phyloP scores from a whole-genome alignment of 2,797 vertebrate genomes.

The Perdix hodgsoniae region DNA sequence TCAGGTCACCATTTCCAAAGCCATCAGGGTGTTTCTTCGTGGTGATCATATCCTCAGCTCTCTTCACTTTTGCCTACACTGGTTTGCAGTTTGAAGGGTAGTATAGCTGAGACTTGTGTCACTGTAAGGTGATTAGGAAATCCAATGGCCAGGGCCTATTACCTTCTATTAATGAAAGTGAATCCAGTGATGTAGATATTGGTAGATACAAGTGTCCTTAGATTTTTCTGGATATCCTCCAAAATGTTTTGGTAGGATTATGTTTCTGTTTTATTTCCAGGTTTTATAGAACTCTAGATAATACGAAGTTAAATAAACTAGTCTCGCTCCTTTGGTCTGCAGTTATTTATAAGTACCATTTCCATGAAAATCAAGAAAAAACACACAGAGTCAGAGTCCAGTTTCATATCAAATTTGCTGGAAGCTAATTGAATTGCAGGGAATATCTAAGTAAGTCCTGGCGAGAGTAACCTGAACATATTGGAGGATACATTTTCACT shows the following conservation, averaged over 20 bases:
- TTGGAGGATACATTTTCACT: conserved; percentile 5
- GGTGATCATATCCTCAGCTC: background rate
- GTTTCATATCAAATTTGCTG: background rate
- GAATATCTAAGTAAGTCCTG: background rate
- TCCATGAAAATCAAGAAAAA: conserved; percentile 28
- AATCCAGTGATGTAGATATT: background rate
- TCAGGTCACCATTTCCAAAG: background rate
- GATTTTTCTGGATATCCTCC: conserved; percentile 32
- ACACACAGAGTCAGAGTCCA: background rate
- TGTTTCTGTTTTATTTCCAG: conserved; percentile 47
- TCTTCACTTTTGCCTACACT: background rate
- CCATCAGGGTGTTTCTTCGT: background rate
- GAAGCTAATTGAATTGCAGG: background rate
- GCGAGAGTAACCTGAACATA: background rate
- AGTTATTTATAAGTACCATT: conserved; percentile 20
- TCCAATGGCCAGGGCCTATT: background rate
- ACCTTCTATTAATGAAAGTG: background rate
- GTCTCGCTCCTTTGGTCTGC: background rate
- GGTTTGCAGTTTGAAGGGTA: background rate
- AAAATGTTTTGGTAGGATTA: conserved; percentile 15
- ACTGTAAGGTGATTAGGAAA: rapidly evolving
- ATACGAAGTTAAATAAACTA: conserved; percentile 63
- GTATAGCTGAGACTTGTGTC: background rate
- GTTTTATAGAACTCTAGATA: conserved; percentile 26
- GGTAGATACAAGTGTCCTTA: conserved; percentile 15